These are phyloP conservation scores for Metellina segmentata DNA, from an alignment of 2,888 invertebrate species.

Conservation along the genomic window DNA sequence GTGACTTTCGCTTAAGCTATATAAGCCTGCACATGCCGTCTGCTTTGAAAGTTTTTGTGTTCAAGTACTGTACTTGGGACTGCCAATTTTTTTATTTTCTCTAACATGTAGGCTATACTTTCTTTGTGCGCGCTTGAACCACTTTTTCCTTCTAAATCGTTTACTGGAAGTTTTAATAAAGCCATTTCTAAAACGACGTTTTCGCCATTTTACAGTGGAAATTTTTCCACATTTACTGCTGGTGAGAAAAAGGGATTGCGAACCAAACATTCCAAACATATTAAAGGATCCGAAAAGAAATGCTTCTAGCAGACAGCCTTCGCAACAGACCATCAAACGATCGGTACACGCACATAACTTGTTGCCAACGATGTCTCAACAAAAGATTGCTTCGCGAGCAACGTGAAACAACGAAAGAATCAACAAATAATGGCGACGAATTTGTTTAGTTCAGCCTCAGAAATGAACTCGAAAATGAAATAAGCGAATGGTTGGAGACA, in stretches of 20 bases:
- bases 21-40: too few species aligned
- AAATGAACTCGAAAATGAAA: slow-evolving; percentile 3
- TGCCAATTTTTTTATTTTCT: too few species aligned
- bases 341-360: neutral
- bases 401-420: neutral
- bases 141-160: neutral
- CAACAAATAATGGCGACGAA: neutral
- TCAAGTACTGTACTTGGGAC: too few species aligned
- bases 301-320: neutral
- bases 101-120: too few species aligned
- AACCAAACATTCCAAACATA: neutral
- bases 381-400: neutral
- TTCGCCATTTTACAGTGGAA: neutral
- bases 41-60: too few species aligned
- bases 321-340: neutral
- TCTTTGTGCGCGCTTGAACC: neutral
- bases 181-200: neutral
- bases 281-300: neutral
- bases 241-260: neutral
- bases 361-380: neutral
- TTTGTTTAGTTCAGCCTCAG: neutral
- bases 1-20: too few species aligned
- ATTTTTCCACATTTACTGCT: neutral
- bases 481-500: slow-evolving; percentile 1
- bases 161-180: neutral